Evolutionary conservation across 1,140 invertebrate genomes (phyloP).

Genomic region (Bactericera cockerelli): DNA sequence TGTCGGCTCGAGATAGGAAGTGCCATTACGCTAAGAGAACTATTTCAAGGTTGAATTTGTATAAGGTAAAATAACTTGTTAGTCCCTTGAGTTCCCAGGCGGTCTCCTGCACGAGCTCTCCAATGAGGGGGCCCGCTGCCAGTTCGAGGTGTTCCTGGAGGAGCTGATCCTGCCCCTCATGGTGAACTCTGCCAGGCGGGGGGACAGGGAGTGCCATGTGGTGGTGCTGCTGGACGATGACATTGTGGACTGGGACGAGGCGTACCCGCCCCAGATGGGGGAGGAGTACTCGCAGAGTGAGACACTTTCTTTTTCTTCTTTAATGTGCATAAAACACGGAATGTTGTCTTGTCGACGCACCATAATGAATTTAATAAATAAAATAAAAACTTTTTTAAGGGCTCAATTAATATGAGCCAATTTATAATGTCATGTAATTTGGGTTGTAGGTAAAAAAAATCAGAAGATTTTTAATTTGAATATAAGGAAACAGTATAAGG

Average conservation of each 20-base stretch:
- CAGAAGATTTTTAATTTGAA: too few species aligned
- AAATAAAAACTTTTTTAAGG: too few species aligned
- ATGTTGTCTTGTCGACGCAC: neutral
- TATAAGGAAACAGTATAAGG: too few species aligned
- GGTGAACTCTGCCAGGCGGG: slow-evolving; percentile 84
- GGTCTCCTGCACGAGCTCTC: slow-evolving; percentile 94
- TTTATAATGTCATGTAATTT: too few species aligned
- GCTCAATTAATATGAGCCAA: too few species aligned
- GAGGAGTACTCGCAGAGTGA: slow-evolving; percentile 92
- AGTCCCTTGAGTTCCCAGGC: slow-evolving; percentile 43
- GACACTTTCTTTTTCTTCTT: neutral
- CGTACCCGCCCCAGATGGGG: slow-evolving; percentile 97
- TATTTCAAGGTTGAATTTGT: too few species aligned
- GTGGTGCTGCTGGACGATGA: slow-evolving; percentile 92
- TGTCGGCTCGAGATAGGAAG: neutral
- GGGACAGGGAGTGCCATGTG: slow-evolving; percentile 79
- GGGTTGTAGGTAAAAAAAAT: too few species aligned
- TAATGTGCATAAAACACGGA: neutral
- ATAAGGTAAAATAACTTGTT: too few species aligned
- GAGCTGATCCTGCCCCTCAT: slow-evolving; percentile 88
- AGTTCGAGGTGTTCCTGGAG: slow-evolving; percentile 94
- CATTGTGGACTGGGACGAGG: slow-evolving; percentile 95
- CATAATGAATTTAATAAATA: too few species aligned
- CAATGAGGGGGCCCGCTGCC: slow-evolving; percentile 92
- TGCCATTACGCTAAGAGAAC: too few species aligned